Conservation (phyloP, 2,113 vertebrate genomes). For the Bufo gargarizans region DNA sequence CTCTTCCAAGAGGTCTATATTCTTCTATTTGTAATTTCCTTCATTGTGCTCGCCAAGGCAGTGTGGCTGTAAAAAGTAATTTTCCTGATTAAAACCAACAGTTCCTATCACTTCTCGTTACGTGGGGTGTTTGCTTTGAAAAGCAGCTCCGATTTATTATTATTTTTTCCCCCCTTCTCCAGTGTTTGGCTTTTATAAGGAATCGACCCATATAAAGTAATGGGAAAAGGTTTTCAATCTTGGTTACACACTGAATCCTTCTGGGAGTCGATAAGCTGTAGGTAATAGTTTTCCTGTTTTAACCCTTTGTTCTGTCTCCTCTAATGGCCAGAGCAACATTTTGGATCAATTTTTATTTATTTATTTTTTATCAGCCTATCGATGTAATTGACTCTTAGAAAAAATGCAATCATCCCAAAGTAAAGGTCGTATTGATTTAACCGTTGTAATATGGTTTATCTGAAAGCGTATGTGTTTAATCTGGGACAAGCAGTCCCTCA, state of each 20-base stretch:
- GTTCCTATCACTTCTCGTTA: background rate
- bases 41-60: background rate
- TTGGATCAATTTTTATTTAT: conserved; percentile 20
- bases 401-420: conserved; percentile 22
- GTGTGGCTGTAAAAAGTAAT: conserved; percentile 10
- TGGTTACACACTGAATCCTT: background rate
- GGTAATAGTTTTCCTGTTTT: conserved; percentile 9
- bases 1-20: conserved; percentile 28
- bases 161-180: background rate
- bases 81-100: conserved; percentile 31
- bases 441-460: conserved; percentile 18
- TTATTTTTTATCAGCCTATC: conserved; percentile 20
- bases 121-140: background rate
- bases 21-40: conserved; percentile 28
- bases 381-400: conserved; percentile 30
- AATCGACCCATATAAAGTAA: conserved; percentile 46
- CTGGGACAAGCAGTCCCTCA: background rate
- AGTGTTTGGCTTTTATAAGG: background rate
- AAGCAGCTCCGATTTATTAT: background rate
- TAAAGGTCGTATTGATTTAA: conserved; percentile 38
- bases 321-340: conserved; percentile 19
- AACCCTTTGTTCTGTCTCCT: conserved; percentile 8
- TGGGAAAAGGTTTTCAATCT: conserved; percentile 19
- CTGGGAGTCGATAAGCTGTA: conserved; percentile 16
- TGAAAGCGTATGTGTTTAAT: conserved; percentile 26